A percentile compares a stretch with the other conserved stretches of the same genome.
These are phyloP conservation scores for Cecidostiba fungosa DNA, from an alignment of 2,888 invertebrate species.

Conservation along the genomic window DNA sequence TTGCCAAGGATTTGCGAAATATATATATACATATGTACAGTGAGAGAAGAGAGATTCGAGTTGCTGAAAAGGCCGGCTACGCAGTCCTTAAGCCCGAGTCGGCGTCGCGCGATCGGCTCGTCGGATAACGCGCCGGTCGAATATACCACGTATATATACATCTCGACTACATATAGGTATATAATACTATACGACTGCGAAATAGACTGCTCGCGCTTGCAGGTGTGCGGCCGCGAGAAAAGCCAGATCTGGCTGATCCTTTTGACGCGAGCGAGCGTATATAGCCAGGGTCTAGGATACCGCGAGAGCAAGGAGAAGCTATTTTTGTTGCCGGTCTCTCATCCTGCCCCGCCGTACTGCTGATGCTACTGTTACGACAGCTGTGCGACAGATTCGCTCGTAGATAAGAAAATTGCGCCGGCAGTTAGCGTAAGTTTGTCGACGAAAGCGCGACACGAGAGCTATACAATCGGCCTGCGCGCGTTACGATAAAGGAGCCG, in stretches of 20 bases:
- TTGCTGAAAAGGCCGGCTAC: background rate
- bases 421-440: slow-evolving; percentile 6
- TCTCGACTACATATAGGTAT: background rate
- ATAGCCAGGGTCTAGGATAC: background rate
- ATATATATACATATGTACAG: background rate
- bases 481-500: background rate
- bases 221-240: background rate
- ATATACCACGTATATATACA: background rate
- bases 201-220: background rate
- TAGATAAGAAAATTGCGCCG: slow-evolving; percentile 15
- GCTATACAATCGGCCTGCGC: background rate
- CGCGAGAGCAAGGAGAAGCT: background rate
- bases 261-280: background rate
- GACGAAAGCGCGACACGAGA: background rate
- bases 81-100: background rate
- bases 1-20: slow-evolving; percentile 30
- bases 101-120: slow-evolving; percentile 12
- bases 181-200: background rate
- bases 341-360: background rate
- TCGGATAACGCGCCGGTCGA: slow-evolving; percentile 16
- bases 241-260: background rate
- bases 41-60: background rate
- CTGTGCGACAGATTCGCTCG: background rate
- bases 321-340: background rate
- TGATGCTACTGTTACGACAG: background rate